Evolutionary conservation across 1,140 invertebrate genomes (phyloP), one percentile per base, ranked within the genome.

Genomic region (Rhagoletis pomonella): DNA sequence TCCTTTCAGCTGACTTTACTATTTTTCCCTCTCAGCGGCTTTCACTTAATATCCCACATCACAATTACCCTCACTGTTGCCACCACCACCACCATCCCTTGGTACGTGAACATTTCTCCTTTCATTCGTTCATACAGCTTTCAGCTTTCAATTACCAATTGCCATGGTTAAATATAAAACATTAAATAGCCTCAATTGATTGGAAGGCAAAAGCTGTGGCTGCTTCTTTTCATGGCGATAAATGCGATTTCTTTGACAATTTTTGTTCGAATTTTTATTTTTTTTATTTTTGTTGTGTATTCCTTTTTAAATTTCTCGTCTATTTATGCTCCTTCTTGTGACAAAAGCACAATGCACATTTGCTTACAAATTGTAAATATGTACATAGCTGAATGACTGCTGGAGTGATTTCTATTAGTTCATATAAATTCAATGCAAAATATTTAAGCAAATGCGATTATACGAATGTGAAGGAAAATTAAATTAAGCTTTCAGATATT

Each of bases 131-230:
- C 42, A 73, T 73, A 44, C 60, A 14, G 4, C 60, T 4, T 62
- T 62, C 60, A 17, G 42, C 44, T 73, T 73, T 73, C 67, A 73
- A 73, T 73, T 73, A 73, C 67, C 67, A 73, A 73, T 73, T 47
- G 42, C 67, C 67, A 73, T 47, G 67, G 67, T 73, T 73, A 73
- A 69, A 69, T 69, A 69, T 69, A 69, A 69, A 69, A 69, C 67
- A 69, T 69, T 69, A 69, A 73, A 73, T 73, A 73, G 67, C 67
- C 67, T 47, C 67, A 47, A 73, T 73, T 73, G 67, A 73, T 73
- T 73, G 67, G 67, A 73, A 73, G 42, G 67, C 67, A 73, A 73
- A 55, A 73, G 42, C 67, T 73, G 67, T n/a, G 67, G 39, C 67
- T 65, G 39, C 14, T 47, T 73, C 42, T 39, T 73, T 73, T 47